Conservation (phyloP, 2,113 vertebrate species). For the Brienomyrus brachyistius region DNA sequence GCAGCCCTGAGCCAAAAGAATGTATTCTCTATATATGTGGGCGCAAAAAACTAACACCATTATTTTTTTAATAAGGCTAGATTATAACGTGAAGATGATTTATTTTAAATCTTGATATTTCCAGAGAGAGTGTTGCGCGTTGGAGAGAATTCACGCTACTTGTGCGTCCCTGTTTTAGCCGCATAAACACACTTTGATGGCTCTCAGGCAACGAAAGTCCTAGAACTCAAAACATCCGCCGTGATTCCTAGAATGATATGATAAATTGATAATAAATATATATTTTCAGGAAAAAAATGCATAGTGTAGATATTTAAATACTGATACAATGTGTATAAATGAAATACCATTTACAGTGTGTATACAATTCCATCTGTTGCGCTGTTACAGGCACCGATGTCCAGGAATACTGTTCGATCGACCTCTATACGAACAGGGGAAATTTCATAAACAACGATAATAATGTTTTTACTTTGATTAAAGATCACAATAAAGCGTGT, state of each 20-base stretch:
- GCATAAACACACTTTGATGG: neutral
- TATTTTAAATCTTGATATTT: neutral
- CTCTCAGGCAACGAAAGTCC: neutral
- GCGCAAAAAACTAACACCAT: neutral
- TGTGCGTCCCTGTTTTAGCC: neutral
- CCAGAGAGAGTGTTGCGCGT: neutral
- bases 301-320: neutral
- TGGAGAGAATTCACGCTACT: neutral
- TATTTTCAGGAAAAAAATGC: neutral
- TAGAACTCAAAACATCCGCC: neutral
- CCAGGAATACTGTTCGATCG: neutral
- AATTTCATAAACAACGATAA: neutral
- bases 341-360: neutral
- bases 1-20: neutral
- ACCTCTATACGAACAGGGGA: neutral
- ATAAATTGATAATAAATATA: neutral
- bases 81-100: neutral
- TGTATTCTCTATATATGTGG: neutral
- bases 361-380: neutral
- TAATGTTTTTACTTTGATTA: neutral
- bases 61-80: neutral
- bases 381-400: neutral
- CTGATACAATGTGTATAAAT: neutral
- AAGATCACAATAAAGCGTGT: neutral
- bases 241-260: neutral